Conservation (phyloP, 2,888 invertebrate genomes). For the Mesorhabditis spiculigera region DNA sequence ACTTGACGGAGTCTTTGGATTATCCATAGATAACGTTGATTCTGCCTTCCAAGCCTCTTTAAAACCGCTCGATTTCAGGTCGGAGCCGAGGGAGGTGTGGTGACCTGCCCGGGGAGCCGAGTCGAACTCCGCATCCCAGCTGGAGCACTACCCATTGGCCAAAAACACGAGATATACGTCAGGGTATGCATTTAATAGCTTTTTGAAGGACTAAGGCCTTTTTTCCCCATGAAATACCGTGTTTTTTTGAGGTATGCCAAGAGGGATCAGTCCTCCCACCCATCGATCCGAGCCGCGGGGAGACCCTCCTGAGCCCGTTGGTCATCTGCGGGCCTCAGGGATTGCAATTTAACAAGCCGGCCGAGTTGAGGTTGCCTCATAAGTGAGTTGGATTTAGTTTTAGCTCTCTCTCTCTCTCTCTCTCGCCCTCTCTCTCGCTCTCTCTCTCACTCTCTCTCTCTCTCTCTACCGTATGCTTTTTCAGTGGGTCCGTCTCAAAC, state of each 20-base stretch:
- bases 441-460: too few species aligned
- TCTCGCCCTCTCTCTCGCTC: too few species aligned
- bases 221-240: constrained; percentile 1
- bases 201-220: background rate
- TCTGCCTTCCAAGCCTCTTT: background rate
- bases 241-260: constrained; percentile 29
- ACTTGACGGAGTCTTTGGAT: too few species aligned
- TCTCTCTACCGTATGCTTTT: too few species aligned
- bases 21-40: too few species aligned
- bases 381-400: constrained; percentile 32
- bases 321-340: constrained; percentile 92
- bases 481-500: background rate
- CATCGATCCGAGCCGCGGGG: constrained; percentile 86
- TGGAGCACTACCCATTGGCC: constrained; percentile 78
- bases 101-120: constrained; percentile 83
- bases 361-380: constrained; percentile 82
- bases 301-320: constrained; percentile 85
- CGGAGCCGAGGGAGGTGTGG: constrained; percentile 69
- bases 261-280: constrained; percentile 69
- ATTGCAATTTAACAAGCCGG: constrained; percentile 56
- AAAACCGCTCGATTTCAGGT: background rate
- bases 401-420: too few species aligned
- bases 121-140: constrained; percentile 84
- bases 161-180: constrained; percentile 87
- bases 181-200: constrained; percentile 63